Conservation (phyloP, 2,797 vertebrate genomes). For the Amniataba percoides region DNA sequence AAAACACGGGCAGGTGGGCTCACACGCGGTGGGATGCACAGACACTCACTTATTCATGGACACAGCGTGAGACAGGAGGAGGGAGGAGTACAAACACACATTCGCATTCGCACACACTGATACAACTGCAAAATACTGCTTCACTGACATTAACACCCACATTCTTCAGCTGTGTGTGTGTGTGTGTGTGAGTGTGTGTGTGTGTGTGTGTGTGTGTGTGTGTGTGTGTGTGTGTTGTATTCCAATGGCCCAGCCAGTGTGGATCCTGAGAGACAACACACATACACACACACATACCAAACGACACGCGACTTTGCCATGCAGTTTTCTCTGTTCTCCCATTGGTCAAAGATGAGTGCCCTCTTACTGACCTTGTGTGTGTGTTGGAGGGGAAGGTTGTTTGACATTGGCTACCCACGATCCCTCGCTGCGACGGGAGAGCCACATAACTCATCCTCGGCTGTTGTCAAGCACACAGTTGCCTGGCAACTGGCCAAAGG, state of each 20-base stretch:
- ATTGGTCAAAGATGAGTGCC: slow-evolving; percentile 31
- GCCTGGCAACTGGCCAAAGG: slow-evolving; percentile 80
- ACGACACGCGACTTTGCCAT: neutral
- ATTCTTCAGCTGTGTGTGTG: neutral
- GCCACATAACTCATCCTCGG: slow-evolving; percentile 51
- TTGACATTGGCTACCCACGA: slow-evolving; percentile 43
- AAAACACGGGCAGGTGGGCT: slow-evolving; percentile 53
- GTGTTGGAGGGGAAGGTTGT: slow-evolving; percentile 29
- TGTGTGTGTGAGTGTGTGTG: neutral
- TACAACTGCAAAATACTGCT: slow-evolving; percentile 9
- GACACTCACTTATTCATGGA: slow-evolving; percentile 55
- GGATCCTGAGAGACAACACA: slow-evolving; percentile 3
- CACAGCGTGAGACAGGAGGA: slow-evolving; percentile 37
- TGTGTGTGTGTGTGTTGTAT: neutral
- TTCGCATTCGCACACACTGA: slow-evolving; percentile 6
- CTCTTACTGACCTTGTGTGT: slow-evolving; percentile 51
- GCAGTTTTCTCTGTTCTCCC: slow-evolving; percentile 22
- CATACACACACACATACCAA: neutral
- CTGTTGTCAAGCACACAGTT: slow-evolving; percentile 72
- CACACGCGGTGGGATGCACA: slow-evolving; percentile 11
- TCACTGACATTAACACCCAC: neutral
- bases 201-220: neutral
- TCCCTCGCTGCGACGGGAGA: slow-evolving; percentile 40
- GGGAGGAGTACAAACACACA: slow-evolving; percentile 13
- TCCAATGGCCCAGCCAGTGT: neutral